phyloP scores from a whole-genome alignment of 2,888 invertebrate species.

The Miltochrista miniata region DNA sequence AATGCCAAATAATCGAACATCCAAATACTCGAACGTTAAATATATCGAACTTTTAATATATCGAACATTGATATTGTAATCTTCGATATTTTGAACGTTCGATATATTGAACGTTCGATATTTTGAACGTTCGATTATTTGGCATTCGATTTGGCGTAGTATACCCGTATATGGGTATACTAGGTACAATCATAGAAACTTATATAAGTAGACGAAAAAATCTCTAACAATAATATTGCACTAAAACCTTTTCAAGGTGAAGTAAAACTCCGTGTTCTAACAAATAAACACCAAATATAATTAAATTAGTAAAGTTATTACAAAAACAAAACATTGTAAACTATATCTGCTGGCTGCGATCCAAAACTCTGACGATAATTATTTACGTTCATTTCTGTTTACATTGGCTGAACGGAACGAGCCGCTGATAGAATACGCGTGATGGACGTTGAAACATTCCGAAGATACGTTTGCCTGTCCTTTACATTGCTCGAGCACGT shows the following conservation, averaged over 20 bases:
- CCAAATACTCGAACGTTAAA: too few relatives aligned
- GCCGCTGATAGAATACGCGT: slow-evolving; percentile 29
- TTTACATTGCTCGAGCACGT: slow-evolving; percentile 28
- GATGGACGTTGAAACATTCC: slow-evolving; percentile 24
- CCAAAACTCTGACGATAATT: slow-evolving; percentile 33
- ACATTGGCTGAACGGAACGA: slow-evolving; percentile 30
- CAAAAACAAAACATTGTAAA: slow-evolving; percentile 19
- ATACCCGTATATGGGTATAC: too few relatives aligned
- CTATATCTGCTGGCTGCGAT: slow-evolving; percentile 30
- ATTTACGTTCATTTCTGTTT: slow-evolving; percentile 38
- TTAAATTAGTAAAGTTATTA: background rate
- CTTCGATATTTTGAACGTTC: too few relatives aligned
- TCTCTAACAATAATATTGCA: too few relatives aligned
- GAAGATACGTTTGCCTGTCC: slow-evolving; percentile 18
- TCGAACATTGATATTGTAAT: too few relatives aligned
- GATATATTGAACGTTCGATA: too few relatives aligned
- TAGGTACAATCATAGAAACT: too few relatives aligned
- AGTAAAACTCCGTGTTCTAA: background rate
- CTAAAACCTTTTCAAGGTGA: background rate
- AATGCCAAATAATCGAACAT: too few relatives aligned
- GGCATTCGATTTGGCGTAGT: too few relatives aligned
- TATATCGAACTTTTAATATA: too few relatives aligned
- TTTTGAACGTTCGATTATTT: too few relatives aligned
- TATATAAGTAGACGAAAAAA: too few relatives aligned
- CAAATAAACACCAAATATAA: background rate